phyloP scores from a whole-genome alignment of 2,113 vertebrate genomes.

The Micromys minutus region DNA sequence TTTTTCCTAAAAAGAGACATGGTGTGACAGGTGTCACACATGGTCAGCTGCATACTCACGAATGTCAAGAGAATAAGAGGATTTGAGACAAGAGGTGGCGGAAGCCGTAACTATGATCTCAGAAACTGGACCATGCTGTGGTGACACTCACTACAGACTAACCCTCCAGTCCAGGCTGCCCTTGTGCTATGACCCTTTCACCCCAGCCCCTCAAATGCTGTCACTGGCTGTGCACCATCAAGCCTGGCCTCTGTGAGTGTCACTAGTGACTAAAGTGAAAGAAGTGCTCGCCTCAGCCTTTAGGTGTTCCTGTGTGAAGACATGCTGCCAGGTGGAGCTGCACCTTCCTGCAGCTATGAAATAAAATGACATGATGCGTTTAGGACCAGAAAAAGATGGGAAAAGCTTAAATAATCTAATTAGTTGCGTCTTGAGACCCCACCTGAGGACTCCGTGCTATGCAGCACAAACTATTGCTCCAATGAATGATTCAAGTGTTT shows the following conservation, averaged over 20 bases:
- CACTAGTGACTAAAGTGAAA: background rate
- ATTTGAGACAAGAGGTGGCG: background rate
- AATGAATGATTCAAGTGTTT: background rate
- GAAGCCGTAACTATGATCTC: background rate
- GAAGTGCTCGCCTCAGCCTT: background rate
- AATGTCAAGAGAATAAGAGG: background rate
- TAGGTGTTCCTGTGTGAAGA: background rate
- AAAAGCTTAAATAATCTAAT: background rate
- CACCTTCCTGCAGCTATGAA: background rate
- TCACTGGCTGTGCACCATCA: background rate
- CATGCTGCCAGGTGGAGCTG: background rate
- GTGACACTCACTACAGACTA: background rate
- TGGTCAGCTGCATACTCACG: background rate
- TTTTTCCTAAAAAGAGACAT: background rate
- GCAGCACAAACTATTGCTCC: background rate
- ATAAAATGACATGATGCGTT: background rate
- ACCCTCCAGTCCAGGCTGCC: background rate
- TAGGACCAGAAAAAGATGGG: background rate
- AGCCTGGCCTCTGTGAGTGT: background rate
- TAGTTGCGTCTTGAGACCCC: background rate
- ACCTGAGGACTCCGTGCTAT: background rate
- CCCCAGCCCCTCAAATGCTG: background rate
- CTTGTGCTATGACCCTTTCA: background rate
- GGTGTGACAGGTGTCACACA: background rate
- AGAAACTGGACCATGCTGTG: background rate